These are phyloP conservation scores for Gasterosteus aculeatus DNA, from an alignment of 2,113 vertebrate species.

Conservation along the genomic window DNA sequence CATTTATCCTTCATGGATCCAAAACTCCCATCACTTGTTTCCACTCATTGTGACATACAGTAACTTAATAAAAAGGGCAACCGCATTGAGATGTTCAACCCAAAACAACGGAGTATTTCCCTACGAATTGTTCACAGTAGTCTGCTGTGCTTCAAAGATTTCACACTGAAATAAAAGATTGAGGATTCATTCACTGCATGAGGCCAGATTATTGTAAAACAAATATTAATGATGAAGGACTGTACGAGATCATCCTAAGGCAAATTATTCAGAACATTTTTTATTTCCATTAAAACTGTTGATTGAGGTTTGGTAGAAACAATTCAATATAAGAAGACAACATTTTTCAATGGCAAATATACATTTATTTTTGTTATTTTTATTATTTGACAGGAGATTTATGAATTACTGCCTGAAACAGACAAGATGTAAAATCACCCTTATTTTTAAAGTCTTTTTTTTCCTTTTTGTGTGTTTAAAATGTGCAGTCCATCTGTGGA, in stretches of 20 bases:
- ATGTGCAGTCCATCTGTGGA: neutral
- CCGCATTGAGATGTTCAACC: neutral
- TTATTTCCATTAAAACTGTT: neutral
- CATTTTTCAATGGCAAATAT: neutral
- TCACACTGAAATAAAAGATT: neutral
- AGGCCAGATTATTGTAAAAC: neutral
- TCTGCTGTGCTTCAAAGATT: neutral
- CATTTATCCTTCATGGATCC: neutral
- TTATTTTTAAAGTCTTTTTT: too few relatives aligned
- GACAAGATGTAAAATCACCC: neutral
- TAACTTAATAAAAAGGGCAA: neutral
- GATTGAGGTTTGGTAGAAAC: neutral
- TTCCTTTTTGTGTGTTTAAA: neutral
- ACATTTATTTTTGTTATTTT: neutral
- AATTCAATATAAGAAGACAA: neutral
- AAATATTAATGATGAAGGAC: constrained; percentile 1
- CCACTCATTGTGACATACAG: neutral
- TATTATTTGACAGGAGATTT: neutral
- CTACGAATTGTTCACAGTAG: neutral
- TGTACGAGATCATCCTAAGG: neutral
- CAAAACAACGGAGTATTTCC: neutral
- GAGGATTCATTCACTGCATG: neutral
- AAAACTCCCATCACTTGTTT: neutral
- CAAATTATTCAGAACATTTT: neutral
- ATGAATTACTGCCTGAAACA: neutral